Evolutionary conservation across 2,113 vertebrate genomes (phyloP).

Genomic region (Bubo blakistoni): DNA sequence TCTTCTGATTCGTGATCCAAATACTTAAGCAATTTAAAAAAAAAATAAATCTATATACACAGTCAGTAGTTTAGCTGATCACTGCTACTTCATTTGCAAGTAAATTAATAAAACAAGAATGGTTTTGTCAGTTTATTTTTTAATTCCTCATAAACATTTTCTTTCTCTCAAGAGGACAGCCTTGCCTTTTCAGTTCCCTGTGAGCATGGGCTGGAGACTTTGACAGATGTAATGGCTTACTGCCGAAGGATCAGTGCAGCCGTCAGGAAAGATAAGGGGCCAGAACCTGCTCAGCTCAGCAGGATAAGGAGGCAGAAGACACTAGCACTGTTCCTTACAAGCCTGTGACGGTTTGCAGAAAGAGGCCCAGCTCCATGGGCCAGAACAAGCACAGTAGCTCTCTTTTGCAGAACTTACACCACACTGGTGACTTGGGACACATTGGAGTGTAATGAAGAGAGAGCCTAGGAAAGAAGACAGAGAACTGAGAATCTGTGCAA

Average conservation of each 20-base stretch:
- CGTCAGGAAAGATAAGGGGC: neutral
- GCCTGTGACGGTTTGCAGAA: neutral
- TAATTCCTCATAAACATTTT: neutral
- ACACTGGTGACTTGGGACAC: neutral
- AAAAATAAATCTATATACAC: neutral
- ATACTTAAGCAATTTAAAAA: neutral
- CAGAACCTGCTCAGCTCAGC: neutral
- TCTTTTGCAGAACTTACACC: neutral
- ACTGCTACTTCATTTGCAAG: constrained; percentile 1
- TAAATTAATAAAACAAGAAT: neutral
- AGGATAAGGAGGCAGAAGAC: neutral
- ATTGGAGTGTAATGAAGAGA: neutral
- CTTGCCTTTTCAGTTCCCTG: neutral
- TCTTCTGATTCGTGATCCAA: neutral
- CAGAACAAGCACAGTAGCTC: neutral
- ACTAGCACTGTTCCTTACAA: neutral
- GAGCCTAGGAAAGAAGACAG: neutral
- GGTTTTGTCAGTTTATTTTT: neutral
- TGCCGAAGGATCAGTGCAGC: neutral
- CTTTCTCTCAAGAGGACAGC: neutral
- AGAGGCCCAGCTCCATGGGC: neutral
- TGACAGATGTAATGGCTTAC: neutral
- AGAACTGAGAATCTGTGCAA: neutral
- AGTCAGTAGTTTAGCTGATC: neutral
- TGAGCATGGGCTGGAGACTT: neutral